Evolutionary conservation across 1,140 invertebrate genomes (phyloP).

Genomic region (Solenopsis fugax): DNA sequence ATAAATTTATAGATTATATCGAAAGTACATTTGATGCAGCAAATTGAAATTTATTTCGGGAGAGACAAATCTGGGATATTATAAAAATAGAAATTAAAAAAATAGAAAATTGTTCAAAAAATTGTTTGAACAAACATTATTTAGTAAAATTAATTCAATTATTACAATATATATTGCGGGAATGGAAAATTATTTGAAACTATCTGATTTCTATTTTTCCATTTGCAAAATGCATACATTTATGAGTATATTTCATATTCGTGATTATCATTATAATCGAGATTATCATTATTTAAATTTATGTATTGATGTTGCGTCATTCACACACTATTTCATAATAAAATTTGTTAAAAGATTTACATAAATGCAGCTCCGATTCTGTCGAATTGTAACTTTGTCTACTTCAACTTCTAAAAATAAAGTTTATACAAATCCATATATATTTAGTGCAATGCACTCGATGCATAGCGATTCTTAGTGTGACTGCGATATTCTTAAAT

Average conservation of each 20-base stretch:
- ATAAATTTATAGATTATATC: not conserved
- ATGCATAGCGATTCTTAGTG: not conserved
- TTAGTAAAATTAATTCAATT: not conserved
- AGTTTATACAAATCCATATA: not conserved
- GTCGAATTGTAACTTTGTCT: not conserved
- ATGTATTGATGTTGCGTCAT: not conserved
- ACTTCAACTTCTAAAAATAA: not conserved
- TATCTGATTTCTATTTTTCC: no score
- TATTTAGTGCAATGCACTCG: not conserved
- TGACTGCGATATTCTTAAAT: constrained; percentile 14
- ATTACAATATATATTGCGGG: not conserved
- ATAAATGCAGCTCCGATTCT: not conserved
- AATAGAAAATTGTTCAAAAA: not conserved
- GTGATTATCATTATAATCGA: not conserved
- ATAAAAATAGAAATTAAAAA: not conserved
- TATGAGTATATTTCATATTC: not conserved
- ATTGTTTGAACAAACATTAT: not conserved
- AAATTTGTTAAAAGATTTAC: constrained; percentile 1
- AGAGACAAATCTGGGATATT: not conserved
- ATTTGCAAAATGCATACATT: no score
- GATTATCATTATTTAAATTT: no score
- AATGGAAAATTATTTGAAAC: no score
- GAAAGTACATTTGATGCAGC: not conserved
- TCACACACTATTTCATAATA: not conserved
- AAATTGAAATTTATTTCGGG: no score